Percentiles rank a stretch among this genome's conserved stretches.
Evolutionary conservation across 2,797 vertebrate species (phyloP).

Genomic region (Acomys russatus): DNA sequence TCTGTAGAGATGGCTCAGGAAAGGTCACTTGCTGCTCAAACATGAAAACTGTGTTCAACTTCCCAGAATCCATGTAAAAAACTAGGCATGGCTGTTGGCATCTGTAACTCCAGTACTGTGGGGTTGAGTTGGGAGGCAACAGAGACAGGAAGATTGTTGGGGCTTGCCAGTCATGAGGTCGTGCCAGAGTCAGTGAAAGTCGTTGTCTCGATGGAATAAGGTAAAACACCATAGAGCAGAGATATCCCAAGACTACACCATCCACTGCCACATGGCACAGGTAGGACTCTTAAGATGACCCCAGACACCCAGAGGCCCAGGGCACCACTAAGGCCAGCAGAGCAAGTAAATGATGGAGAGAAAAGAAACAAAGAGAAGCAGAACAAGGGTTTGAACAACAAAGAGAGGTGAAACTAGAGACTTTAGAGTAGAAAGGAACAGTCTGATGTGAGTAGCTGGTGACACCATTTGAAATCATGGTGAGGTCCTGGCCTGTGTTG

Average conservation of each 20-base stretch:
- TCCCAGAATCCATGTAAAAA: not conserved
- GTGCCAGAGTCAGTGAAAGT: not conserved
- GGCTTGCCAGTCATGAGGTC: not conserved
- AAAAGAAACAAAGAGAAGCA: not conserved
- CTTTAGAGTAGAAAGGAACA: not conserved
- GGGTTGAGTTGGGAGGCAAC: not conserved
- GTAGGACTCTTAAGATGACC: not conserved
- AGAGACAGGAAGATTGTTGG: not conserved
- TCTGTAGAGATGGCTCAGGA: not conserved
- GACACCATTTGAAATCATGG: not conserved
- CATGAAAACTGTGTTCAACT: not conserved
- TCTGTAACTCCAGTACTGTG: not conserved
- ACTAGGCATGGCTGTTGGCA: not conserved
- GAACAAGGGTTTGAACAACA: not conserved
- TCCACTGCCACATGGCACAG: not conserved
- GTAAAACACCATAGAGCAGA: not conserved
- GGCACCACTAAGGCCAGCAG: not conserved
- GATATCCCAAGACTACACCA: not conserved
- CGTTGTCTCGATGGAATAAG: not conserved
- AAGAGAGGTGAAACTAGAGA: not conserved
- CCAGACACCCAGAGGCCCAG: not conserved
- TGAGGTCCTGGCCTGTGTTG: not conserved
- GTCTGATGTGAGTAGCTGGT: not conserved
- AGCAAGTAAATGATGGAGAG: not conserved
- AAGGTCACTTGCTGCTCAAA: not conserved